phyloP scores from a whole-genome alignment of 2,888 invertebrate species.

The Sarcophaga carnaria region DNA sequence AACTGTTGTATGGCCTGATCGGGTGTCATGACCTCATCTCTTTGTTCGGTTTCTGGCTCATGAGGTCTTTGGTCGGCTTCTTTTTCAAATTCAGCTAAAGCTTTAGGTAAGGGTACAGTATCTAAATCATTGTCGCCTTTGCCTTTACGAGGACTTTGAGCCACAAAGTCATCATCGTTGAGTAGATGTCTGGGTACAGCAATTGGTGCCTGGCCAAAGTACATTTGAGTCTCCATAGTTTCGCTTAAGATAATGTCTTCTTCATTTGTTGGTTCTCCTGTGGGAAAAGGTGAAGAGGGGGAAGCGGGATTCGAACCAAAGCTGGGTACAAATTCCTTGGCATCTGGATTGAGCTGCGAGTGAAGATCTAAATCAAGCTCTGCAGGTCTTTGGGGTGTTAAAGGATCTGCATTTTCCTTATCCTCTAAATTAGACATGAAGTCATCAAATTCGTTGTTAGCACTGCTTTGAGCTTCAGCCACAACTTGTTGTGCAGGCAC shows the following conservation, averaged over 20 bases:
- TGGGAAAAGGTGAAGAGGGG: constrained; percentile 76
- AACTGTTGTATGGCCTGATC: constrained; percentile 46
- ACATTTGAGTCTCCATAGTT: constrained; percentile 55
- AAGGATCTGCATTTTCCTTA: constrained; percentile 51
- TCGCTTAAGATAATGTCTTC: constrained; percentile 54
- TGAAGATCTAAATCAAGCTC: constrained; percentile 81
- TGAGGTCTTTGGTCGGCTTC: constrained; percentile 80
- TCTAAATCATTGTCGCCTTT: constrained; percentile 78
- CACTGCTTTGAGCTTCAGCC: constrained; percentile 3
- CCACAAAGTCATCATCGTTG: constrained; percentile 82
- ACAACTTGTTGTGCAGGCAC: constrained; percentile 51
- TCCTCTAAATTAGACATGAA: constrained; percentile 24
- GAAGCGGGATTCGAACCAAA: constrained; percentile 83
- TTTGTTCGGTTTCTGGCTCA: constrained; percentile 75
- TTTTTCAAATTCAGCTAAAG: constrained; percentile 77
- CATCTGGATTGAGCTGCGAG: constrained; percentile 92
- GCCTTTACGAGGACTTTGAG: constrained; percentile 89
- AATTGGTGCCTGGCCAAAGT: constrained; percentile 65
- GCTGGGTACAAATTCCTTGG: constrained; percentile 88
- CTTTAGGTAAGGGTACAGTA: constrained; percentile 77
- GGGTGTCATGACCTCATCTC: constrained; percentile 56
- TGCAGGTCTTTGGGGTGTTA: constrained; percentile 26
- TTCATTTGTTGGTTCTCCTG: neutral
- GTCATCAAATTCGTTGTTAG: constrained; percentile 41
- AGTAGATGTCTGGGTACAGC: constrained; percentile 73